phyloP scores from a whole-genome alignment of 1,140 invertebrate genomes.

The Sitobion miscanthi region DNA sequence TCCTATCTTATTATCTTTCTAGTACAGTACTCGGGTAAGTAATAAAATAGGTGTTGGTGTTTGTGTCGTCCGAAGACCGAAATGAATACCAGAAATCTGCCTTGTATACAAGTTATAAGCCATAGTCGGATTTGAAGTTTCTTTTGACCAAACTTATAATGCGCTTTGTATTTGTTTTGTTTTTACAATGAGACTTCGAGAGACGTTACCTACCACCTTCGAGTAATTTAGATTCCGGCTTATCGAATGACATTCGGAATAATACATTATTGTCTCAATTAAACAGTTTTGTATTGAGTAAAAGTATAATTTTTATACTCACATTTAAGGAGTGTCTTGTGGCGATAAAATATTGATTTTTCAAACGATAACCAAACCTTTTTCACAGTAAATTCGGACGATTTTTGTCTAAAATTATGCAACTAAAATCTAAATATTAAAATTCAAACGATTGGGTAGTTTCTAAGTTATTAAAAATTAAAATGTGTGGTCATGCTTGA shows the following conservation, averaged over 20 bases:
- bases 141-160: background rate
- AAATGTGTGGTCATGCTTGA: background rate
- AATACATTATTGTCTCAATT: background rate
- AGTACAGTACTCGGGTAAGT: background rate
- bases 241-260: background rate
- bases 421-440: no score
- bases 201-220: background rate
- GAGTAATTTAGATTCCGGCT: background rate
- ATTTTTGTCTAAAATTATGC: no score
- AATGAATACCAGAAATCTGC: background rate
- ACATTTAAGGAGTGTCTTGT: no score
- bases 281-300: background rate
- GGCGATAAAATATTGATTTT: no score
- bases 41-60: background rate
- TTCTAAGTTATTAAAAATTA: no score
- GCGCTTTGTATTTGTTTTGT: background rate
- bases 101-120: background rate
- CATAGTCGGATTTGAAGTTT: background rate
- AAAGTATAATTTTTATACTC: no score
- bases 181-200: background rate
- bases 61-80: background rate
- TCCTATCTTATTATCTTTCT: background rate
- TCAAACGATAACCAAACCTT: no score
- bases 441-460: no score
- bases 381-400: no score